Percentiles rank a stretch among this genome's conserved stretches.
phyloP scores from a whole-genome alignment of 2,113 vertebrate species.

The Caracal caracal region DNA sequence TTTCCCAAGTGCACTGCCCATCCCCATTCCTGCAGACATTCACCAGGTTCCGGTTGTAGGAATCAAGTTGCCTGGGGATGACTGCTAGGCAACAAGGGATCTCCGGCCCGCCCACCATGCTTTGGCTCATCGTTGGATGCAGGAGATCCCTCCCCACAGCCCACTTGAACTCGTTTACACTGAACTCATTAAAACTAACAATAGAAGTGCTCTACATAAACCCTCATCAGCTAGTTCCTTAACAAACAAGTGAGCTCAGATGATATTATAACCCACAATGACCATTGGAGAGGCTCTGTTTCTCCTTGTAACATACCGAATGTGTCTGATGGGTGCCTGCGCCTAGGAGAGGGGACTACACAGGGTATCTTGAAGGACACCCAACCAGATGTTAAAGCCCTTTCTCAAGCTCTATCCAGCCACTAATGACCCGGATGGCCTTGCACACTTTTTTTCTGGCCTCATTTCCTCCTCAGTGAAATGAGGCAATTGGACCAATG shows the following conservation, averaged over 20 bases:
- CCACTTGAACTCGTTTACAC: not conserved
- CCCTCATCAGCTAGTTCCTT: not conserved
- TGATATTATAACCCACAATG: too few relatives aligned
- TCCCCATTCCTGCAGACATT: not conserved
- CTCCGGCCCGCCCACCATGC: not conserved
- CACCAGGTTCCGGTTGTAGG: not conserved
- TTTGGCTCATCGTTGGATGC: not conserved
- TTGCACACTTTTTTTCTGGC: not conserved
- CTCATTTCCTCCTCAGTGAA: not conserved
- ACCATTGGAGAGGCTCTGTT: not conserved
- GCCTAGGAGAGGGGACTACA: not conserved
- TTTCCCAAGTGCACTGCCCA: not conserved
- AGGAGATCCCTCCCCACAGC: not conserved
- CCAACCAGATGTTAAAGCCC: not conserved
- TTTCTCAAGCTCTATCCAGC: not conserved
- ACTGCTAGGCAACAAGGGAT: conserved; percentile 61
- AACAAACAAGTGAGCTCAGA: not conserved
- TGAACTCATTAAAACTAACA: conserved; percentile 3
- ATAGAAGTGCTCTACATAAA: not conserved
- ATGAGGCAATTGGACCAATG: not conserved
- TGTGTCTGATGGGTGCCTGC: not conserved
- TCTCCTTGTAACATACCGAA: not conserved
- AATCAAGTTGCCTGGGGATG: not conserved
- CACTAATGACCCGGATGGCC: not conserved
- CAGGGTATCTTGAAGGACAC: not conserved